These are phyloP conservation scores for Odiellus spinosus DNA, from an alignment of 2,888 invertebrate species.

Conservation along the genomic window DNA sequence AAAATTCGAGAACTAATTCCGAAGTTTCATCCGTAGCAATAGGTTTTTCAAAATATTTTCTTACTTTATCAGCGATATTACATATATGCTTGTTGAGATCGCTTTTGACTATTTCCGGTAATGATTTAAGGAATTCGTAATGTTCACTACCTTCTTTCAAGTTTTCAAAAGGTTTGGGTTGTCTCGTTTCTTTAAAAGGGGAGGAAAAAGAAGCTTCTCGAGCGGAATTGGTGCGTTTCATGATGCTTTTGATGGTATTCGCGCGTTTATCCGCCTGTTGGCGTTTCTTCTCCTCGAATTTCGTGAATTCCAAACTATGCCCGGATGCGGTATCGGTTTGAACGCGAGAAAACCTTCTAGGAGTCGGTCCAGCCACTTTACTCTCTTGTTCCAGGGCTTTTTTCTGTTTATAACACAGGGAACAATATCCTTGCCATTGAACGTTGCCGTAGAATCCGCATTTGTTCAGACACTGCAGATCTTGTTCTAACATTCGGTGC, in stretches of 20 bases:
- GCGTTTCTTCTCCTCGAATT: slow-evolving; percentile 70
- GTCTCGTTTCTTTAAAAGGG: not conserved
- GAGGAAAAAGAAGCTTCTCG: slow-evolving; percentile 20
- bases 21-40: slow-evolving; percentile 63
- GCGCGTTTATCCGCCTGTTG: slow-evolving; percentile 62
- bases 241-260: slow-evolving; percentile 56
- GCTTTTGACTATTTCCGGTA: slow-evolving; percentile 26
- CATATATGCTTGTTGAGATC: slow-evolving; percentile 48
- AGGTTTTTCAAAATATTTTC: slow-evolving; percentile 40
- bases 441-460: not conserved
- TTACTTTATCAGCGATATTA: slow-evolving; percentile 34
- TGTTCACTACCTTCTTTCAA: slow-evolving; percentile 3
- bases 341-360: no score
- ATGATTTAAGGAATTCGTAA: slow-evolving; percentile 4
- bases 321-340: no score
- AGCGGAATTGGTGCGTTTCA: slow-evolving; percentile 41
- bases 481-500: not conserved
- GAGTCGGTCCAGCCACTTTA: not conserved
- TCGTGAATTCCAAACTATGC: slow-evolving; percentile 39
- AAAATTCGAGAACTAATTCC: slow-evolving; percentile 77
- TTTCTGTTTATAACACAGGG: not conserved
- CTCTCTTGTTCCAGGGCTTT: not conserved
- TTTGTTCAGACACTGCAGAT: not conserved
- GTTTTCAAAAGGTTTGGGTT: not conserved
- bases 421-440: not conserved